Conservation (phyloP, 30 jellyfish, hydroid and myxozoan species). For the Chironex yamaguchii region DNA sequence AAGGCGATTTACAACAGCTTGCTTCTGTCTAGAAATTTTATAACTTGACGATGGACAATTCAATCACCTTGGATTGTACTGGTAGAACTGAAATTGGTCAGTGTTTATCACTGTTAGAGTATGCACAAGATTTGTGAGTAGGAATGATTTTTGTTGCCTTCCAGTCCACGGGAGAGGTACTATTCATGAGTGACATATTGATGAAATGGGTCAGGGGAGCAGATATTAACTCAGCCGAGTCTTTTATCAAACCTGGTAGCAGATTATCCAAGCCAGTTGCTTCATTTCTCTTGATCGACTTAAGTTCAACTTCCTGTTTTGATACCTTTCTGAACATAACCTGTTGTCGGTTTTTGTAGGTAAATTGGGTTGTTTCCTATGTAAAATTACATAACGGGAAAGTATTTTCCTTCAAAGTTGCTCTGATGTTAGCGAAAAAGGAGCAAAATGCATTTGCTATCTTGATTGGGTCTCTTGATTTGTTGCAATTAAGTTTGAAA, state of each 20-base stretch:
- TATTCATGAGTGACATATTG: constrained; percentile 58
- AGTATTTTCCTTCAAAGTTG: constrained; percentile 17
- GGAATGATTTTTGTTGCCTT: constrained; percentile 70
- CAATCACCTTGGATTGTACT: constrained; percentile 33
- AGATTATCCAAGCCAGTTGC: constrained; percentile 68
- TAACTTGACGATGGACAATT: constrained; percentile 42
- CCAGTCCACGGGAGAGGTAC: constrained; percentile 66
- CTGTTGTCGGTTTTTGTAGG: background rate
- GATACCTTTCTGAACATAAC: constrained; percentile 2
- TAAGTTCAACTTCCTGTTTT: constrained; percentile 14
- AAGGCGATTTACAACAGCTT: no score
- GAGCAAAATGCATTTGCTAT: constrained; percentile 31
- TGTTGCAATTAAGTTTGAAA: background rate
- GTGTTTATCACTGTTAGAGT: constrained; percentile 27
- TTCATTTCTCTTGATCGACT: constrained; percentile 3
- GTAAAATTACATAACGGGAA: constrained; percentile 5
- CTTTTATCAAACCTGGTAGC: constrained; percentile 51
- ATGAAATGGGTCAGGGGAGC: constrained; percentile 60
- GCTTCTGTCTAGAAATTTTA: constrained; percentile 26
- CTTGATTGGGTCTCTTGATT: background rate
- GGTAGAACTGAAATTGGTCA: constrained; percentile 29
- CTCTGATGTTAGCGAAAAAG: constrained; percentile 22
- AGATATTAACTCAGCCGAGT: constrained; percentile 10
- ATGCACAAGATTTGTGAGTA: constrained; percentile 29
- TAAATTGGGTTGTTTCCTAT: background rate